Evolutionary conservation across 2,797 vertebrate species (phyloP).

Genomic region (Morus bassanus): DNA sequence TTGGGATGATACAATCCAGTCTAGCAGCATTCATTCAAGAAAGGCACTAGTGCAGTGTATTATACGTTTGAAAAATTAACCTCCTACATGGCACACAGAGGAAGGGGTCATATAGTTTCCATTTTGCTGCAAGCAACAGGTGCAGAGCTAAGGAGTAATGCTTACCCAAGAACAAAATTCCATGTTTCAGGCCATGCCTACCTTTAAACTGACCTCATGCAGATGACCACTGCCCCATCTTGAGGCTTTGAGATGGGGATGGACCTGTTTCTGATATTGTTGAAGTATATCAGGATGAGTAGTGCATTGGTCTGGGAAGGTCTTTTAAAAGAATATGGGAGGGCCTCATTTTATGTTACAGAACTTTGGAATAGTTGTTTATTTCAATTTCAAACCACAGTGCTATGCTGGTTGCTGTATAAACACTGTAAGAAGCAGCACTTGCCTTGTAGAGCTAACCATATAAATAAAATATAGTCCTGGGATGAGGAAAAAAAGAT

Average conservation of each 20-base stretch:
- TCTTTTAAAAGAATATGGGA: not conserved
- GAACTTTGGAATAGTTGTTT: not conserved
- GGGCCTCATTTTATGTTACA: not conserved
- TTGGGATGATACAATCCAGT: not conserved
- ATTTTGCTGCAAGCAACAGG: not conserved
- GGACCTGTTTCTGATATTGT: not conserved
- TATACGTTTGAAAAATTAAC: not conserved
- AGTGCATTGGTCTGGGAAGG: not conserved
- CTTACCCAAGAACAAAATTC: not conserved
- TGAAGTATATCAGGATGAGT: not conserved
- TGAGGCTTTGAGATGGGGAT: not conserved
- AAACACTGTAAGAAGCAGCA: not conserved
- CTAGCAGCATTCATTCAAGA: conserved; percentile 25
- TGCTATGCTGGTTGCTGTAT: not conserved
- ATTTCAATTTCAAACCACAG: not conserved
- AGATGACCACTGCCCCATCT: not conserved
- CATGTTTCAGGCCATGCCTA: not conserved
- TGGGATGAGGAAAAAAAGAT: not conserved
- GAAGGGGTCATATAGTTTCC: not conserved
- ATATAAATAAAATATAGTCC: not conserved
- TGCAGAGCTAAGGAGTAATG: not conserved
- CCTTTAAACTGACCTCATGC: not conserved
- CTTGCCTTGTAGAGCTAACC: not conserved
- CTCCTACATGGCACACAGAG: not conserved
- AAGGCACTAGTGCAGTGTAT: not conserved